Evolutionary conservation across 2,888 invertebrate species (phyloP).

Genomic region (Schizotus pectinicornis): DNA sequence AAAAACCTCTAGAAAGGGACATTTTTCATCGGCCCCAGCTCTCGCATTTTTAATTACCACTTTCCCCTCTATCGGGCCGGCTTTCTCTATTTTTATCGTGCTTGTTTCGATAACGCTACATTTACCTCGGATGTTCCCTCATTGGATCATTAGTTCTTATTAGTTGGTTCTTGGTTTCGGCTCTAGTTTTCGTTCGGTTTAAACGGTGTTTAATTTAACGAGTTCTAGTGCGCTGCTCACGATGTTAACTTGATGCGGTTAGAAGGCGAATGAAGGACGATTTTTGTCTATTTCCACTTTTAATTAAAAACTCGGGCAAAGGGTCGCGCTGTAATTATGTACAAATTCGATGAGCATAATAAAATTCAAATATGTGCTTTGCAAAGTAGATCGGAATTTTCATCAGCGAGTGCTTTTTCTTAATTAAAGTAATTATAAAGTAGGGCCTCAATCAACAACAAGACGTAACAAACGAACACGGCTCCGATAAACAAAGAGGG

Average conservation of each 20-base stretch:
- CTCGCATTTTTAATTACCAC: constrained; percentile 21
- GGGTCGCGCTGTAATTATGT: constrained; percentile 9
- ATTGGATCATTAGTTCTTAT: constrained; percentile 30
- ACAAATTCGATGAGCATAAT: constrained; percentile 20
- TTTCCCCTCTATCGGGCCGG: neutral
- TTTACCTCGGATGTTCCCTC: constrained; percentile 20
- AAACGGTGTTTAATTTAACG: constrained; percentile 19
- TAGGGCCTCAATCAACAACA: constrained; percentile 46
- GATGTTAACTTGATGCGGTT: neutral
- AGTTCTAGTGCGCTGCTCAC: constrained; percentile 8
- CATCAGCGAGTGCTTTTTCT: constrained; percentile 47
- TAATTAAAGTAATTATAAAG: constrained; percentile 53
- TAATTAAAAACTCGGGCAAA: neutral
- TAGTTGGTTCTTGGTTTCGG: constrained; percentile 20
- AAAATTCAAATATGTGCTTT: constrained; percentile 43
- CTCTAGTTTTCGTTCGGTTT: constrained; percentile 15
- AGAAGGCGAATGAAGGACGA: too few relatives aligned
- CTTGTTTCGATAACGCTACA: constrained; percentile 22
- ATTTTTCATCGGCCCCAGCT: neutral
- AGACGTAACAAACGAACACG: constrained; percentile 22
- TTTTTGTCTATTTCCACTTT: neutral
- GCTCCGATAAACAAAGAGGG: constrained; percentile 5
- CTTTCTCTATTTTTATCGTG: constrained; percentile 15
- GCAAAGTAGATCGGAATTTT: constrained; percentile 43
- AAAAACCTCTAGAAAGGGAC: too few relatives aligned